Evolutionary conservation across 2,113 vertebrate species (phyloP), one percentile per base, ranked within the genome.

Genomic region (Pteropus alecto): DNA sequence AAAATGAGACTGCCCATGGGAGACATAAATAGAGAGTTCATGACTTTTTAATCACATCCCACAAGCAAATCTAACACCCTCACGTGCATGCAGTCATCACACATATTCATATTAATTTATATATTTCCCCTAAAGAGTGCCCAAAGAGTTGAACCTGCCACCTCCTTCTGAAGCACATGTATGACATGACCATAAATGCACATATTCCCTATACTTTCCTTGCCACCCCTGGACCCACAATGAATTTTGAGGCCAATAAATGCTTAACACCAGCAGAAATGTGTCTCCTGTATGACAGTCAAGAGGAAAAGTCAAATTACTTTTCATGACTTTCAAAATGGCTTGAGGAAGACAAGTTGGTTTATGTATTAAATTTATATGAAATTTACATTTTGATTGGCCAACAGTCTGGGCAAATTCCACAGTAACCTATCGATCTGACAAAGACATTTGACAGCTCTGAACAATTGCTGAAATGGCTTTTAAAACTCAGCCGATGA

Each of bases 371-470:
- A 98, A 98, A 98, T 96, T 98, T 98, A 97, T 96, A 95, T 96
- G 94, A 12, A 96, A 98, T 99, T 98, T 98, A 98, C 98, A 98
- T 98, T 98, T 98, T 98, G 98, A 98, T 98, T 98, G 98, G 98
- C 95, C 95, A 98, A 95, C 79, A 91, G 96, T 98, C 98, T 97
- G 89, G 95, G 97, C 95, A 97, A 98, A 98, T 98, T 98, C 97
- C 95, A 98, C 6, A 0, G 97, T 93, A 98, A 98, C 97, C 97
- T 98, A 98, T 98, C 85, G 97, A 98, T 98, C 98, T 98, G 97
- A 98, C 96, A 97, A 96, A 98, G 98, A 97, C 96, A 96, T 96
- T 96, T 98, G 98, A 98, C 98, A 98, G 97, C 97, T 98, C 95
- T 87, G 35, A 98, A 98, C 98, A 97, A 97, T 98, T 97, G 97